Percentiles rank a stretch among this genome's conserved stretches.
Conservation (phyloP, 2,888 invertebrate species). For the Drosophila merina region DNA sequence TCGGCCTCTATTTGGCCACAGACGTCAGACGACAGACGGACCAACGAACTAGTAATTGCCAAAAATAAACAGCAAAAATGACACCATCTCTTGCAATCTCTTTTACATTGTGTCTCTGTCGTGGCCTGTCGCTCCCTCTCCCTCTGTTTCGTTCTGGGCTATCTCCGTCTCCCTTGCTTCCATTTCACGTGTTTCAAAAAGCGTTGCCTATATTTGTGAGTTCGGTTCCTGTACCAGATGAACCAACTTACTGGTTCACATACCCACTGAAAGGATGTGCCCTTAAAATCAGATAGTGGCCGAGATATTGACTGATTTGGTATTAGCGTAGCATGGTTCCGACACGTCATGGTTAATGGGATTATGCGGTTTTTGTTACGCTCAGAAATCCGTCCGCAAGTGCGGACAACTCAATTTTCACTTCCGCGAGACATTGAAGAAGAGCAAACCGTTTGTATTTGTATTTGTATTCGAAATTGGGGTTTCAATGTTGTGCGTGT, state of each 20-base stretch:
- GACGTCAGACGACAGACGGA: conserved; percentile 6
- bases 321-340: background rate
- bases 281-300: background rate
- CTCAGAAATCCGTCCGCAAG: conserved; percentile 12
- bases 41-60: conserved; percentile 49
- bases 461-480: conserved; percentile 8
- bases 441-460: conserved; percentile 14
- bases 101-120: background rate
- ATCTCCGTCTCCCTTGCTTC: background rate
- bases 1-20: conserved; percentile 5
- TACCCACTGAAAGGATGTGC: background rate
- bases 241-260: conserved; percentile 5
- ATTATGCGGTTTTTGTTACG: conserved; percentile 10
- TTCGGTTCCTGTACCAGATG: conserved; percentile 9
- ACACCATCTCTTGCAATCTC: conserved; percentile 8
- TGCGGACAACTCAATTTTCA: conserved; percentile 27
- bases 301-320: background rate
- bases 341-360: conserved; percentile 9
- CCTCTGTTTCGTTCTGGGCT: background rate
- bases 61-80: conserved; percentile 52
- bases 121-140: background rate
- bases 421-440: conserved; percentile 43
- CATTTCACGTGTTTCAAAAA: conserved; percentile 9
- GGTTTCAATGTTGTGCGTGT: conserved; percentile 6
- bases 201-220: conserved; percentile 25